Base-by-base conservation (phyloP, 2,797 vertebrate genomes). In the Borostomias antarcticus region DNA sequence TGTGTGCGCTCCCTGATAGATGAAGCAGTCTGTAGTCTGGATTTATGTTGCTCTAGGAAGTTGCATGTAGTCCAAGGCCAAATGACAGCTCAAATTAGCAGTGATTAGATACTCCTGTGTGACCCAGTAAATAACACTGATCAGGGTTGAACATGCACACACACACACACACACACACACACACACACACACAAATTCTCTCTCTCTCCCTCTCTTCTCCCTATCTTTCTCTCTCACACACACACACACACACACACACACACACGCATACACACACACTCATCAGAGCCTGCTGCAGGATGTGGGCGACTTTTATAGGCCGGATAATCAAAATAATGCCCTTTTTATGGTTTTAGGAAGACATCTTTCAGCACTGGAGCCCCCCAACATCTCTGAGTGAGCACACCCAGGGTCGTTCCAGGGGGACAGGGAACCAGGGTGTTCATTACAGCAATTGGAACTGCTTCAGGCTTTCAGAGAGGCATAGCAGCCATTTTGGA, bases 321-420 rank as follows among this genome's bases (percentile, higher is more conserved):
- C 74, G 71, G 76, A 82, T 90, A 89, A 90, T 89, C 86, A 90
- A 78, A 86, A 86, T 84, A 88, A 85, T 84, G 86, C 81, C 79
- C 74, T 69, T 59, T 86, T 89, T 89, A 87, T 86, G 83, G 87
- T 85, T 88, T 85, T 83, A 86, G 89, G 90, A 92, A 92, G 88
- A 78, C 82, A 89, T 91, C 85, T 82, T 77, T 92, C 88, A 90
- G 82, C 79, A 73, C 62, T 61, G 76, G 66, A 81, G 61, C 70
- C 73, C 71, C 64, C 71, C 75, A 52, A 73, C 66, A 69, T 70
- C 73, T 63, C 68, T 81, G 62, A 73, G 74, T 40, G 62, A 73
- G 74, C 77, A 82, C 70, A 75, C 73, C 74, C 73, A 64, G 70
- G 60, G 76, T 85, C 79, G 45, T 15, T 56, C 52, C 50, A 33